Evolutionary conservation across 1,140 invertebrate species (phyloP), one percentile per base, ranked within the genome.

Genomic region (Harpegnathos saltator): DNA sequence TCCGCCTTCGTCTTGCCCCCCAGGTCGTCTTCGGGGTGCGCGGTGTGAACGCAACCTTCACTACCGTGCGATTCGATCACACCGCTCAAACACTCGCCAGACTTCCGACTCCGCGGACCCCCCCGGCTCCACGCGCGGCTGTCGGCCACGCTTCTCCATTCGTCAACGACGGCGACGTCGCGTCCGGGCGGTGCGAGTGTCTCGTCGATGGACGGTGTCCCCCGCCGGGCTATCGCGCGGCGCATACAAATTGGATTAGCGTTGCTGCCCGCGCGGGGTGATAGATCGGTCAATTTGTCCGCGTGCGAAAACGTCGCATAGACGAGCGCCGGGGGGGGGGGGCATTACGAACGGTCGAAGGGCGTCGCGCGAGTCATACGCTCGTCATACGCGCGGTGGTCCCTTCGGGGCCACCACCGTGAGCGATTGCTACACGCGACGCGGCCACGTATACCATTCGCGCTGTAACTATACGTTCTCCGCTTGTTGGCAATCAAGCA

Each of bases 181-280:
- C 50, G 81, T 73, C 54, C 69, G 68, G 15, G 44, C 26, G 19
- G 19, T 48, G 56, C 59, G 33, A 87, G 62, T 75, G 85, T 22
- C 66, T 82, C 85, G 86, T 87, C 81, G 84, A 88, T 87, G 85
- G 86, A 71, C 52, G n/a, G 62, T 59, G 62, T n/a, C n/a, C 11
- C 86, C 86, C 82, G 86, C 86, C 85, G 86, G 17, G 85, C 85
- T 83, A 84, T 71, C 59, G 85, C 59, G 85, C 82, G 71, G 24
- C 69, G 86, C 73, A 50, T 84, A 88, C 86, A 88, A 88, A 87
- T 87, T 87, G 86, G 86, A 88, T 88, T 88, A 87, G 56, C 74
- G 58, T 63, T 59, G 85, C 68, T 84, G 29, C 84, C 62, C 59
- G 48, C 63, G 52, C 58, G 72, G n/a, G 44, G 33, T 73, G 82